Evolutionary conservation across 2,888 invertebrate genomes (phyloP), one percentile per base, ranked within the genome.

Genomic region (Malthinus flaveolus): DNA sequence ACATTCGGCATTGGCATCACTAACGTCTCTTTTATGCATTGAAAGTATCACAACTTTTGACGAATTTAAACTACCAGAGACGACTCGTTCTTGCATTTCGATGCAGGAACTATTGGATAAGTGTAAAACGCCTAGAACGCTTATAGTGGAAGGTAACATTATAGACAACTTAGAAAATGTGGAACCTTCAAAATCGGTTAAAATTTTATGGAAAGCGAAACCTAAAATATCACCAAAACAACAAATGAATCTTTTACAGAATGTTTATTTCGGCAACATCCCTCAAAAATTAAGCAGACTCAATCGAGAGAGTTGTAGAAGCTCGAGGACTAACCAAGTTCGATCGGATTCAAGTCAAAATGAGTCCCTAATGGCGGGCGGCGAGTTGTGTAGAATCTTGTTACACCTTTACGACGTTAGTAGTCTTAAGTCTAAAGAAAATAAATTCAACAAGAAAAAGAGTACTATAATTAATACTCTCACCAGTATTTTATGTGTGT

Each of bases 371-470:
- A 64, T 72, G 58, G 71, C 78, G 2, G 82, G 82, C 0, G 77
- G 77, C 0, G 79, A 81, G 66, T 71, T 83, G 8, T 83, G 81
- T 59, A 75, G 75, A 62, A 76, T 78, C 46, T 69, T 83, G 15
- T 65, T 83, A 9, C 73, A 79, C 45, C 66, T 83, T 1, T 81
- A 81, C 45, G 78, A 82, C 33, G 73, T 80, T 7, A 73, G 77
- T 34, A 78, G 72, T 62, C 69, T 77, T 23, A 78, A 75, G 64
- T 71, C 67, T 31, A 48, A 51, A 7, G 44, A 48, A 8, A 49
- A 32, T 9, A 59, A 39, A 13, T 61, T 46, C 10, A 60, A 61
- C 1, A 77, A 73, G 32, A 80, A 79, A 51, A 81, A 79, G 65
- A 71, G 73, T n/a, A 60, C 77, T 1, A 73, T 82, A 11, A 68